A percentile compares a stretch with the other conserved stretches of the same genome.
These are phyloP conservation scores for Phalacrocorax carbo DNA, from an alignment of 2,113 vertebrate genomes.

Conservation along the genomic window DNA sequence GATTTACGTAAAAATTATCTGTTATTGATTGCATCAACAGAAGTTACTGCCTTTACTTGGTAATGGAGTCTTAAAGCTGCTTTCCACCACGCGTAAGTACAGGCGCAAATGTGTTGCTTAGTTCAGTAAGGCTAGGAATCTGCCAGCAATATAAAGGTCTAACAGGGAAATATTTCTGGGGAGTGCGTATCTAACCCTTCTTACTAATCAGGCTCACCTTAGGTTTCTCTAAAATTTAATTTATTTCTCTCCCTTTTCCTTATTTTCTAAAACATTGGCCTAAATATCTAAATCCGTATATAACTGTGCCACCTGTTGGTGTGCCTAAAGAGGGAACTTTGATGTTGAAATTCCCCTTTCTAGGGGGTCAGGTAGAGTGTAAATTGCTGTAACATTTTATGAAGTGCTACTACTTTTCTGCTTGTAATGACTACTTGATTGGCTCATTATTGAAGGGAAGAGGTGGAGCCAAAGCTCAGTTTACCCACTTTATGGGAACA, in stretches of 20 bases:
- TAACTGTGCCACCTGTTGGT: not conserved
- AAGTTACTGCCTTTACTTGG: not conserved
- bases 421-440: not conserved
- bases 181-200: not conserved
- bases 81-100: not conserved
- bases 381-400: not conserved
- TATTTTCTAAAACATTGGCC: not conserved
- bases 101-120: not conserved
- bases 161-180: not conserved
- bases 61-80: not conserved
- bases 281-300: not conserved
- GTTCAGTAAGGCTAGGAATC: not conserved
- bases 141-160: not conserved
- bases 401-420: not conserved
- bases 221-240: not conserved
- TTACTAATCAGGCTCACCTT: not conserved
- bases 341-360: not conserved
- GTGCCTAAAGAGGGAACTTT: not conserved
- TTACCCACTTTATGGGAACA: slow-evolving; percentile 22
- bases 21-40: not conserved
- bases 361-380: not conserved
- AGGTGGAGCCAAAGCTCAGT: not conserved
- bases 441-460: not conserved
- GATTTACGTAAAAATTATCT: not conserved
- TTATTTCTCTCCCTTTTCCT: not conserved